A percentile compares a stretch with the other conserved stretches of the same genome.
Conservation (phyloP, 2,113 vertebrate genomes). For the Forbesichthys agassizii region DNA sequence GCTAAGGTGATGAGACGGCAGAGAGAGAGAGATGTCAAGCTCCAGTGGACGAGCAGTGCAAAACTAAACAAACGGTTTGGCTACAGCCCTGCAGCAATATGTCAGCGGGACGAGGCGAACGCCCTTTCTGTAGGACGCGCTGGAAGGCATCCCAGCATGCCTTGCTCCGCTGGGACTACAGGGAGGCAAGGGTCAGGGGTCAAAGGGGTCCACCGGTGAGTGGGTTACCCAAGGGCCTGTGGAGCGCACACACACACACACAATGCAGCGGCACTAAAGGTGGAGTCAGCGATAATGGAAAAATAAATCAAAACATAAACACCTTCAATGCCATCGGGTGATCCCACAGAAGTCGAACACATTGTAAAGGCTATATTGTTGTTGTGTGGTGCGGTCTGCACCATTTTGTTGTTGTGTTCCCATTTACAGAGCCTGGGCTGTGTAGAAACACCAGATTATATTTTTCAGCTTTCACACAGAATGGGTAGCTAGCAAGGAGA, state of each 20-base stretch:
- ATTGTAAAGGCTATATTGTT: too few species aligned
- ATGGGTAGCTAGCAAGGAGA: too few species aligned
- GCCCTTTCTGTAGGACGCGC: constrained; percentile 1
- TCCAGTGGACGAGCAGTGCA: background rate
- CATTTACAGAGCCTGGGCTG: too few species aligned
- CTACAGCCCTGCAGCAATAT: background rate
- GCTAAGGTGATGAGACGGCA: too few species aligned
- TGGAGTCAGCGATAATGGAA: constrained; percentile 21
- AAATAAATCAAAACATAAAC: too few species aligned
- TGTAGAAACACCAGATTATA: too few species aligned
- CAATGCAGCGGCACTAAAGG: constrained; percentile 12
- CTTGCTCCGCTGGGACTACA: constrained; percentile 8
- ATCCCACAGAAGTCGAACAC: too few species aligned
- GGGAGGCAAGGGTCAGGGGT: constrained; percentile 29
- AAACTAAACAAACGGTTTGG: background rate
- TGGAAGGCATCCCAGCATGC: constrained; percentile 14
- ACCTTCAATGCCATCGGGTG: too few species aligned
- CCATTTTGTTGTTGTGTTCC: too few species aligned
- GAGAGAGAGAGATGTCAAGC: too few species aligned
- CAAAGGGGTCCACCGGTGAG: constrained; percentile 22
- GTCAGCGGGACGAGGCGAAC: constrained; percentile 7
- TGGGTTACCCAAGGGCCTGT: constrained; percentile 26
- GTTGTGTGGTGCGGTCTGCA: too few species aligned
- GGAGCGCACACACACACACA: background rate
- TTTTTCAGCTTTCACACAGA: too few species aligned